Evolutionary conservation across 2,888 invertebrate species (phyloP).

Genomic region (Iselma pallidipennis): DNA sequence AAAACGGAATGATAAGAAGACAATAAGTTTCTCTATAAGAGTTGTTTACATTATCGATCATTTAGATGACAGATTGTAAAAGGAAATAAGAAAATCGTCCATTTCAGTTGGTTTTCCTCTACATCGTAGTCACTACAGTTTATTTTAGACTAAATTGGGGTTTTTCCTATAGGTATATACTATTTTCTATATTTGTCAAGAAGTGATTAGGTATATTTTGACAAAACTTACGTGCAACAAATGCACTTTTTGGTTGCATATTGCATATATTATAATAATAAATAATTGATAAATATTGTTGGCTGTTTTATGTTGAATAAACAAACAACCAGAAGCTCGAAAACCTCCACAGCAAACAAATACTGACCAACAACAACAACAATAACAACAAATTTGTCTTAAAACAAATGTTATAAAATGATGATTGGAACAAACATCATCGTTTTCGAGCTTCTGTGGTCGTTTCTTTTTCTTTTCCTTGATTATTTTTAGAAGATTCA

Average conservation of each 20-base stretch:
- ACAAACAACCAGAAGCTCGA: constrained; percentile 3
- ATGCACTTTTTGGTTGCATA: too few species aligned
- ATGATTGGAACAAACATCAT: constrained; percentile 39
- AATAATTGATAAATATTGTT: neutral
- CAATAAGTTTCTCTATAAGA: too few species aligned
- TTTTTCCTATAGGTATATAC: neutral
- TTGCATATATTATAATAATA: neutral
- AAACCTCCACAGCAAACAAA: constrained; percentile 20
- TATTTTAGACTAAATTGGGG: neutral
- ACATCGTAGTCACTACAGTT: neutral
- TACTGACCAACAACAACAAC: constrained; percentile 17
- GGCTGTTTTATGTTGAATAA: constrained; percentile 6
- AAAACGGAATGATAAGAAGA: too few species aligned
- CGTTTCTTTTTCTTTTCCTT: constrained; percentile 19
- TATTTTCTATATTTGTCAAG: too few species aligned
- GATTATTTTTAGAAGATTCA: constrained; percentile 26
- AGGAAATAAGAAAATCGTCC: neutral
- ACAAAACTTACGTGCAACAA: too few species aligned
- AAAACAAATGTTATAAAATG: constrained; percentile 43
- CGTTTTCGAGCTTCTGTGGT: constrained; percentile 4
- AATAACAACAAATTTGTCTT: constrained; percentile 12
- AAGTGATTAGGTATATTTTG: too few species aligned
- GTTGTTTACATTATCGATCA: neutral
- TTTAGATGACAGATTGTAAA: neutral
- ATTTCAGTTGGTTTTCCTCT: too few species aligned